Base-by-base conservation (phyloP, 2,888 invertebrate genomes). In the Parelbella ahira region DNA sequence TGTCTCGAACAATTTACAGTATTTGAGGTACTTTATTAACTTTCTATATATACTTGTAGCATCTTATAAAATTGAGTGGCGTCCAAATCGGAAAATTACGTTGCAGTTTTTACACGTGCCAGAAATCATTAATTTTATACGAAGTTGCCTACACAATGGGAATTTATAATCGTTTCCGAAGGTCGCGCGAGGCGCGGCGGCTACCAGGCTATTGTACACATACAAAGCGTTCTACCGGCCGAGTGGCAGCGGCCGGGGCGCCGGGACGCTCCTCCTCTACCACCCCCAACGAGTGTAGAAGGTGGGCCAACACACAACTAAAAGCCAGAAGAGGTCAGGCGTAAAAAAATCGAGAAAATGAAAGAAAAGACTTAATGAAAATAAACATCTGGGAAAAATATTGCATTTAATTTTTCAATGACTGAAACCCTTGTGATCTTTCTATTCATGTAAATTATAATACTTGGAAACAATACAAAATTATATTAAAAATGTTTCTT, bases 151-250 rank as follows among this genome's bases (percentile, higher is more conserved):
- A 38, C 25, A 41, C 41, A 41, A 33, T 33, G 20, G 36, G 33
- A 27, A 41, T 41, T 27, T 20, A 21, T 33, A 41, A 41, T 41
- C 9, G 27, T 25, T 41, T 27, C 37, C 44, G 42, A 36, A 33
- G 34, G 28, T 18, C 27, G 24, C 37, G 38, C 45, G 36, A 25
- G 34, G 25, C 42, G 19, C 43, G 38, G 34, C 44, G 45, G 51
- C 47, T 38, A 45, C 48, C 49, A 48, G 41, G 54, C 55, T 60
- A 60, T 53, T 49, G 47, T 54, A 60, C 32, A 60, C 58, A 60
- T 56, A 57, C 54, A 60, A 58, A 60, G 59, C 55, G 45, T 41
- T 51, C 51, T 53, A 52, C 47, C 48, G 48, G 48, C 49, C 50
- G 50, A 53, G 58, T 55, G 60, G 24, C 5, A 11, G n/a, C 4